phyloP scores from a whole-genome alignment of 2,797 vertebrate genomes.

The Melanotaenia nigrans region DNA sequence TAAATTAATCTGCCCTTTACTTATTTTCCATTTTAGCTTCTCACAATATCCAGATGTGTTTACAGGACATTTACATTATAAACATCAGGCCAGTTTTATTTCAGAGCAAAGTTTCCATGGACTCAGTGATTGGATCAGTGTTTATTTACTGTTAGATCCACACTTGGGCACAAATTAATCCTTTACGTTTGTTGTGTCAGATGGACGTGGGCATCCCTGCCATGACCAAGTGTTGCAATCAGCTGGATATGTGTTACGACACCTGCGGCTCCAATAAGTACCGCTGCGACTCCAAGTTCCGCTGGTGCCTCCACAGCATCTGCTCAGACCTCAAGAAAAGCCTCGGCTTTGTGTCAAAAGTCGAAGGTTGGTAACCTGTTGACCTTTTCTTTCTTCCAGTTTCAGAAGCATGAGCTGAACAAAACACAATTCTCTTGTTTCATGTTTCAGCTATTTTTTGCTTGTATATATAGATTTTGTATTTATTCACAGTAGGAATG shows the following conservation, averaged over 20 bases:
- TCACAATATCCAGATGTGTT: too few species aligned
- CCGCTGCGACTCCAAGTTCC: conserved; percentile 98
- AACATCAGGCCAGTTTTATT: too few species aligned
- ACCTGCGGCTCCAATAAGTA: conserved; percentile 99
- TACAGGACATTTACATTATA: too few species aligned
- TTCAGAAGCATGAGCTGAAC: too few species aligned
- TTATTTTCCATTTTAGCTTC: too few species aligned
- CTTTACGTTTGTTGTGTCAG: conserved; percentile 69
- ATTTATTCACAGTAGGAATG: background rate
- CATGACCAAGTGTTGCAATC: conserved; percentile 97
- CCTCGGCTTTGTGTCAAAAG: conserved; percentile 95
- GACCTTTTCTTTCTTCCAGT: background rate
- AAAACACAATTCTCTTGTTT: too few species aligned
- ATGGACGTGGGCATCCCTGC: conserved; percentile 93
- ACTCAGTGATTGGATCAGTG: too few species aligned
- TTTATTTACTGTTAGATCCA: rapidly evolving
- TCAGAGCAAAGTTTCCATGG: too few species aligned
- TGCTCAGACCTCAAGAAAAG: conserved; percentile 98
- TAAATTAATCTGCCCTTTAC: too few species aligned
- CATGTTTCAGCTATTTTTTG: too few species aligned
- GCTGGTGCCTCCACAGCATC: conserved; percentile 98
- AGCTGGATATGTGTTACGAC: conserved; percentile 94
- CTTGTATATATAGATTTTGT: too few species aligned
- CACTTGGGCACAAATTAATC: background rate
- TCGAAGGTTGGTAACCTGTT: conserved; percentile 86